Conservation (phyloP, 2,113 vertebrate species). For the Pollachius pollachius region DNA sequence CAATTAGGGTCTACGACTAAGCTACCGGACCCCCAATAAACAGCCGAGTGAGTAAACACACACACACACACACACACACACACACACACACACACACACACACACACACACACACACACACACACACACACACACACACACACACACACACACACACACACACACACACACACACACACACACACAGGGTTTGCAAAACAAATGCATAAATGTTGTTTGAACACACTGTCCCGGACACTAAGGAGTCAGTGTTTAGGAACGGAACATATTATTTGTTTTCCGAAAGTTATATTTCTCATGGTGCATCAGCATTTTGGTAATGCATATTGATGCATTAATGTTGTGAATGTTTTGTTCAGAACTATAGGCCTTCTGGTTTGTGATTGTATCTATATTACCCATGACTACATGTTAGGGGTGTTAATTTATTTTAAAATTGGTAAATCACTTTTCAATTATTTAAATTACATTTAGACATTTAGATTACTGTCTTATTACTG, state of each 20-base stretch:
- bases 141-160: conserved; percentile 8
- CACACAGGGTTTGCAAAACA: background rate
- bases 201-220: background rate
- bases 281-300: background rate
- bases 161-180: conserved; percentile 5
- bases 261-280: background rate
- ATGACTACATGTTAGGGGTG: no score
- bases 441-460: no score
- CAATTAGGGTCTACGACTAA: background rate
- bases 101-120: conserved; percentile 8
- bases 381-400: background rate
- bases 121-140: background rate
- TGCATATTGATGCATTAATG: background rate
- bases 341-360: background rate
- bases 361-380: background rate
- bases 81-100: conserved; percentile 2
- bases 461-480: no score
- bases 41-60: background rate
- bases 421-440: no score
- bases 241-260: background rate
- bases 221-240: background rate
- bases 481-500: no score
- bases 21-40: background rate
- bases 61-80: conserved; percentile 5
- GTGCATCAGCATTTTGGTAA: background rate